Evolutionary conservation across 2,113 vertebrate species (phyloP), one percentile per base, ranked within the genome.

Genomic region (Eubucco bourcierii): DNA sequence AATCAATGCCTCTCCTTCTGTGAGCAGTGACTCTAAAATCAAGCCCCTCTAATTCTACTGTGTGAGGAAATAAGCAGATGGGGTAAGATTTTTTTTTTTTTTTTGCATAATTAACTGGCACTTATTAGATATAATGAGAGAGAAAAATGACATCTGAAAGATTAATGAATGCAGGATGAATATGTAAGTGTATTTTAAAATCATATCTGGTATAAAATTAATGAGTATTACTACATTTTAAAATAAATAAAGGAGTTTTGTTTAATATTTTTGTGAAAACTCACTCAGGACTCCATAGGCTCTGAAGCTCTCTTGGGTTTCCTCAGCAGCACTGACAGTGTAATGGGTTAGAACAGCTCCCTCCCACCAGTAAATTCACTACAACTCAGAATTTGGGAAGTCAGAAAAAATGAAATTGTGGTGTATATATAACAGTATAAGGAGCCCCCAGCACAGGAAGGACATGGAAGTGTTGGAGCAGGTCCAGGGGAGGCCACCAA

Each of bases 21-120:
- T 91, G 89, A 92, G 61, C 80, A 87, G 87, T 77, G 72, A 39
- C 53, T 90, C 28, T 47, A 72, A 78, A 84, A 90, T 74, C 74
- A 73, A 93, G 65, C 68, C 63, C 63, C 72, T 94, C 71, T 92
- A n/a, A 93, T 94, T 90, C 89, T 0, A 0, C 84, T 74, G 17
- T 67, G 68, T 84, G 89, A 89, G 85, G 75, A 79, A 92, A 70
- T 71, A 94, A 95, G 94, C 64, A 91, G 81, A 87, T 92, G 87
- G 84, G 87, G 71, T 85, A 64, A 53, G 84, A 78, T 89, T 92
- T 93, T 23, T 89, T 39, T 89, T 61, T 47, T 89, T 92, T 93
- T 23, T 89, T 39, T 89, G 65, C 53, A 46, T 85, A 78, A 82
- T 93, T 92, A 94, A 87, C 78, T 47, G 46, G 33, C 16, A 74